These are phyloP conservation scores for Lophochroa leadbeateri DNA, from an alignment of 2,113 vertebrate species.

Conservation along the genomic window DNA sequence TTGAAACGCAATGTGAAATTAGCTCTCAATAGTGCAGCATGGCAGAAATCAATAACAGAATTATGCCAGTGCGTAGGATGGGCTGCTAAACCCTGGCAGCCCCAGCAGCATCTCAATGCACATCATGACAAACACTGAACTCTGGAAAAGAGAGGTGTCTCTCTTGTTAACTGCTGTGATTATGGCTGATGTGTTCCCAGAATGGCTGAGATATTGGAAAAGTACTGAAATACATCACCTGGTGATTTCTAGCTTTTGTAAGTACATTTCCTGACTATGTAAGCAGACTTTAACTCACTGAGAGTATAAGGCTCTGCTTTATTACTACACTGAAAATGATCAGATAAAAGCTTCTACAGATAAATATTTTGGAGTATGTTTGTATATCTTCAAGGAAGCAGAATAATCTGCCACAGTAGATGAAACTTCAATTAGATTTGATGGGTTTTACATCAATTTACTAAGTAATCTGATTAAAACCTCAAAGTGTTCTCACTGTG, in stretches of 20 bases:
- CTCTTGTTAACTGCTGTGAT: background rate
- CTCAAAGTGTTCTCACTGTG: background rate
- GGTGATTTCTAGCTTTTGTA: conserved; percentile 25
- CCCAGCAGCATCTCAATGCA: background rate
- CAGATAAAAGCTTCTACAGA: background rate
- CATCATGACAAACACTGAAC: background rate
- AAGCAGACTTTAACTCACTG: background rate
- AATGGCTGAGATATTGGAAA: conserved; percentile 18
- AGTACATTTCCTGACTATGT: conserved; percentile 11
- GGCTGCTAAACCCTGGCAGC: background rate
- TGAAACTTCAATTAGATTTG: conserved; percentile 2
- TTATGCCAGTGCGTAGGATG: background rate
- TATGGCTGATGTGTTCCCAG: background rate
- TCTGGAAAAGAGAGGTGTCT: background rate
- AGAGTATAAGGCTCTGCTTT: background rate
- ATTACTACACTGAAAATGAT: background rate
- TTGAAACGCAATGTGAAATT: conserved; percentile 53
- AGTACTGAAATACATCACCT: conserved; percentile 19
- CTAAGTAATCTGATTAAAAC: conserved; percentile 13
- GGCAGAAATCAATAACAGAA: conserved; percentile 59
- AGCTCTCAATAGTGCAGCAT: background rate
- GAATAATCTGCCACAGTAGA: background rate
- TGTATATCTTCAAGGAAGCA: background rate
- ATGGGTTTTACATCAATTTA: background rate
- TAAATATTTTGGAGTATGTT: background rate